These are phyloP conservation scores for Lophius piscatorius DNA, from an alignment of 2,113 vertebrate genomes.

Conservation along the genomic window DNA sequence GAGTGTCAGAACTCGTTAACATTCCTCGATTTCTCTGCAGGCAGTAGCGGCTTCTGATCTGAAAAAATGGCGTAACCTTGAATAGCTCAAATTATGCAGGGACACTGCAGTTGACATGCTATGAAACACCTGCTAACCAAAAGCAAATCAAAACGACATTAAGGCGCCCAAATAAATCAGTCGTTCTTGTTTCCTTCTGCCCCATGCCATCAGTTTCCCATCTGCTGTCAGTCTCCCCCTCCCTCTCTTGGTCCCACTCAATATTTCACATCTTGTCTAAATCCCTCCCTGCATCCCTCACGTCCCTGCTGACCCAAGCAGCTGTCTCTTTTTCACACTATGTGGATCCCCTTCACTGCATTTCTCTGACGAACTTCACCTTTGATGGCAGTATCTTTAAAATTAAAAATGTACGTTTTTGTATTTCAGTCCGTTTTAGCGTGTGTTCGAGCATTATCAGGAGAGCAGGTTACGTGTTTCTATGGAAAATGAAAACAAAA, in stretches of 20 bases:
- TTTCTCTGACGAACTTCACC: slow-evolving; percentile 8
- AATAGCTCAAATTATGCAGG: no score
- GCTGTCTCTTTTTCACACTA: slow-evolving; percentile 45
- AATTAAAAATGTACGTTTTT: not conserved
- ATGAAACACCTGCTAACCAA: not conserved
- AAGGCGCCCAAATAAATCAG: not conserved
- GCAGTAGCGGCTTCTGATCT: not conserved
- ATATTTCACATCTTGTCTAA: slow-evolving; percentile 57
- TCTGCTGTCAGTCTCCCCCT: slow-evolving; percentile 7
- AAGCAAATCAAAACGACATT: not conserved
- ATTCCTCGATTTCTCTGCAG: not conserved
- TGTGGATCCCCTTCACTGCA: slow-evolving; percentile 7
- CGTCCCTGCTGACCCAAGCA: slow-evolving; percentile 59
- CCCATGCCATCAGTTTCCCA: not conserved
- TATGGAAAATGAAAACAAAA: no score
- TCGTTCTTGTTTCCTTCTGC: slow-evolving; percentile 5
- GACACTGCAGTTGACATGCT: no score
- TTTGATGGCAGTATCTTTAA: not conserved
- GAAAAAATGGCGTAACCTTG: no score
- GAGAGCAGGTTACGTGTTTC: slow-evolving; percentile 11
- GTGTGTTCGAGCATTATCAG: no score
- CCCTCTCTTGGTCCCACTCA: slow-evolving; percentile 18
- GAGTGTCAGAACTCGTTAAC: no score
- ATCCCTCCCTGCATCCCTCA: slow-evolving; percentile 17
- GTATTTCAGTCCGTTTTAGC: not conserved